Evolutionary conservation across 1,140 invertebrate species (phyloP).

Genomic region (Drosophila nigrodunni): DNA sequence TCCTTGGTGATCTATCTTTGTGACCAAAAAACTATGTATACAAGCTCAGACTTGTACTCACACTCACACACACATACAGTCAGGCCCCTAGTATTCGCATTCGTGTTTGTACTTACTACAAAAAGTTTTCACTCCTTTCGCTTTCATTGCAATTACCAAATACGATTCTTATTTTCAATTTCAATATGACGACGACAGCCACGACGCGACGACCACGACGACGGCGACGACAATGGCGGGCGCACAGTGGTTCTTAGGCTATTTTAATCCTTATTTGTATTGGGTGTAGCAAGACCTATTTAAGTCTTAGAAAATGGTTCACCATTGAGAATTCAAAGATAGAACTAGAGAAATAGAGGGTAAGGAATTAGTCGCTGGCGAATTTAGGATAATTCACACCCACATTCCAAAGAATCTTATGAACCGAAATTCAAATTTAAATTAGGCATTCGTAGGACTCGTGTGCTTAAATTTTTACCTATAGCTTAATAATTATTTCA

Average conservation of each 20-base stretch:
- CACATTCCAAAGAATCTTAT: no score
- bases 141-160: slow-evolving; percentile 83
- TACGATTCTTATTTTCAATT: slow-evolving; percentile 84
- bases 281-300: background rate
- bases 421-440: no score
- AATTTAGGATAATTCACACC: no score
- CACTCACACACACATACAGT: slow-evolving; percentile 14
- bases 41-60: slow-evolving; percentile 20
- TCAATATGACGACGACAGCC: slow-evolving; percentile 80
- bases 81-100: slow-evolving; percentile 9
- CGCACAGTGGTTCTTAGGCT: slow-evolving; percentile 40
- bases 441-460: no score
- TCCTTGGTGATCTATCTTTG: slow-evolving; percentile 80
- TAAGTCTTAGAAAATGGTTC: background rate
- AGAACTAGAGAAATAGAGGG: background rate
- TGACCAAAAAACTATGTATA: slow-evolving; percentile 64
- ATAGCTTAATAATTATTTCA: no score
- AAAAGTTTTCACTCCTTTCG: slow-evolving; percentile 80
- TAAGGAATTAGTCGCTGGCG: no score
- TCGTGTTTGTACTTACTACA: slow-evolving; percentile 28
- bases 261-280: background rate
- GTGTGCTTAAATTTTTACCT: no score
- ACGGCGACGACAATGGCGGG: slow-evolving; percentile 43
- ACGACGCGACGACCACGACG: slow-evolving; percentile 56
- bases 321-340: background rate